Base-by-base conservation (phyloP, 2,888 invertebrate genomes). In the Tiphia femorata region DNA sequence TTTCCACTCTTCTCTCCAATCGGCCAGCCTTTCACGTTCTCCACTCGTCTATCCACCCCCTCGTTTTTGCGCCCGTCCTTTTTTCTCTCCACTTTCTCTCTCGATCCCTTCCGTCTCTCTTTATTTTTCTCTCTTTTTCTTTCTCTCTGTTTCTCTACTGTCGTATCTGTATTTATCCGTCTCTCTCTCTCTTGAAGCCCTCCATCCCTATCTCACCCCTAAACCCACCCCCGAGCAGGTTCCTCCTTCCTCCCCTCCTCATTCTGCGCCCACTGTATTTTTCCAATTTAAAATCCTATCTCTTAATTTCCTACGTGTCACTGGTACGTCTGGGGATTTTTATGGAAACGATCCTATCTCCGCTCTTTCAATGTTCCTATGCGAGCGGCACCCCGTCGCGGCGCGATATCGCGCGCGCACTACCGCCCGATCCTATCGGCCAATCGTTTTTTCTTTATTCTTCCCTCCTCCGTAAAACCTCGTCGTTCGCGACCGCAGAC, bases 271-370 rank as follows among this genome's bases (percentile, higher is more conserved):
- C 53, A 54, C 56, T 69, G 70, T 73, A 76, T 80, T 78, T 78
- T 79, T 77, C 72, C 80, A 80, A 80, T 80, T 80, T 80, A 79
- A 80, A 80, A 79, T 78, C 75, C 70, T 76, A 75, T 77, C 79
- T 78, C 76, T 80, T 80, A 80, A 80, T 80, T 80, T 80, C 80
- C 80, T 80, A 71, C 73, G 73, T 76, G 80, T 80, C 80, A 79
- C 78, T 74, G 76, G 69, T 73, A 64, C 72, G 77, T 76, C 77
- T 73, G 75, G 68, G 70, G 67, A 73, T 78, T 78, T 79, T 76
- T 74, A 73, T 75, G 73, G 72, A 76, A 79, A 72, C 73, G 73
- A 68, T 73, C 53, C 35, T 72, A 73, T 72, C 75, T 68, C 51
- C 52, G 52, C 54, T 56, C n/a, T 61, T 68, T 73, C 67, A 70